Evolutionary conservation across 2,888 invertebrate species (phyloP).

Genomic region (Drosophila demipolita): DNA sequence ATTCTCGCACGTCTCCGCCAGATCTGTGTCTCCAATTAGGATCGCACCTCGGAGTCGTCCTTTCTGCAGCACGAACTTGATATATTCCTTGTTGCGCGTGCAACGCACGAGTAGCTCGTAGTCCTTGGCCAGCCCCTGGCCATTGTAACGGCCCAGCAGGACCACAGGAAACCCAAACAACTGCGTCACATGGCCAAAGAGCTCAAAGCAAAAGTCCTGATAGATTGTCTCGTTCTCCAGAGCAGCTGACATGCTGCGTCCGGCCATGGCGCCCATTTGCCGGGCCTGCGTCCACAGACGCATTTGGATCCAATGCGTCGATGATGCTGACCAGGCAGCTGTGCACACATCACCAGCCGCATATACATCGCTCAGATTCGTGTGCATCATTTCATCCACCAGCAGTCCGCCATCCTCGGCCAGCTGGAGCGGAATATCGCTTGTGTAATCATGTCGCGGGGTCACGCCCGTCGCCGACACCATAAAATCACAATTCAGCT

Average conservation of each 20-base stretch:
- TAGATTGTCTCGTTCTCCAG: conserved; percentile 88
- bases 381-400: conserved; percentile 94
- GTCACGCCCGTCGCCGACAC: conserved; percentile 98
- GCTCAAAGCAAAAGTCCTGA: conserved; percentile 98
- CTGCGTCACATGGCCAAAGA: conserved; percentile 98
- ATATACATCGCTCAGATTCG: conserved; percentile 91
- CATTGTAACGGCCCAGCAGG: conserved; percentile 96
- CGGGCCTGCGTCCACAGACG: conserved; percentile 99
- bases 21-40: conserved; percentile 97
- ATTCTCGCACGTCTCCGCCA: conserved; percentile 99
- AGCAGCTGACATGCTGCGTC: conserved; percentile 91
- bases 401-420: conserved; percentile 92
- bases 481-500: conserved; percentile 93
- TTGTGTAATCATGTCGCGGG: conserved; percentile 88
- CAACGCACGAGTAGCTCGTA: conserved; percentile 95
- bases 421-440: conserved; percentile 86
- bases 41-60: conserved; percentile 96
- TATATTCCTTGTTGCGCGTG: conserved; percentile 92
- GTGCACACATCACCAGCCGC: conserved; percentile 98
- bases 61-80: conserved; percentile 94
- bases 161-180: conserved; percentile 98
- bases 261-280: conserved; percentile 98
- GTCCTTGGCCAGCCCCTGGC: conserved; percentile 91
- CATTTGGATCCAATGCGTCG: conserved; percentile 96
- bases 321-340: conserved; percentile 90